Percentiles rank a stretch among this genome's conserved stretches.
Conservation (phyloP, 2,113 vertebrate genomes). For the Porphyrio hochstetteri region DNA sequence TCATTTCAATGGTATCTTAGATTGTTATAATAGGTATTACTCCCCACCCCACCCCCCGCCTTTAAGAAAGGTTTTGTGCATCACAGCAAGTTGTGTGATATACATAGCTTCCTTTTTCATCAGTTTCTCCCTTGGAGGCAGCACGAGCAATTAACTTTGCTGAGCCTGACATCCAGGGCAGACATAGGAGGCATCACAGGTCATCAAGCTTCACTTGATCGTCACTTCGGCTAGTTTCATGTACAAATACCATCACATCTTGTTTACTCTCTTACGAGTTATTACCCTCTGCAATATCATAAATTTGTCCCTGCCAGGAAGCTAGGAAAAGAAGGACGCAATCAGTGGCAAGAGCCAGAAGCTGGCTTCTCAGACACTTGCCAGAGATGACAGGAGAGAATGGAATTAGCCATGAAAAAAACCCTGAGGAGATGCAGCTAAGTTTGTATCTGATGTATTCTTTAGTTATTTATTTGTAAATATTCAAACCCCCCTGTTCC, state of each 20-base stretch:
- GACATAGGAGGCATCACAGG: background rate
- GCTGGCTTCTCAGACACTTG: background rate
- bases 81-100: background rate
- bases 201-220: background rate
- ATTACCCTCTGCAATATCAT: background rate
- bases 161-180: background rate
- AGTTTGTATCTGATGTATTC: background rate
- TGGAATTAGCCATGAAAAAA: background rate
- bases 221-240: background rate
- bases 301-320: background rate
- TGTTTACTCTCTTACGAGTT: background rate
- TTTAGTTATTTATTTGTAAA: too few relatives aligned
- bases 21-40: background rate
- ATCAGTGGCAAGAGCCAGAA: background rate
- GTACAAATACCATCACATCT: background rate
- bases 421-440: background rate
- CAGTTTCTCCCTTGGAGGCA: background rate
- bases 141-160: background rate
- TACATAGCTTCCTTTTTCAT: background rate
- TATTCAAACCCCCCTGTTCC: background rate
- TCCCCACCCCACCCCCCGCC: background rate
- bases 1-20: background rate
- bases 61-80: background rate
- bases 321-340: background rate
- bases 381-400: background rate